Conservation (phyloP, 2,113 vertebrate genomes). For the Tachysurus vachellii region DNA sequence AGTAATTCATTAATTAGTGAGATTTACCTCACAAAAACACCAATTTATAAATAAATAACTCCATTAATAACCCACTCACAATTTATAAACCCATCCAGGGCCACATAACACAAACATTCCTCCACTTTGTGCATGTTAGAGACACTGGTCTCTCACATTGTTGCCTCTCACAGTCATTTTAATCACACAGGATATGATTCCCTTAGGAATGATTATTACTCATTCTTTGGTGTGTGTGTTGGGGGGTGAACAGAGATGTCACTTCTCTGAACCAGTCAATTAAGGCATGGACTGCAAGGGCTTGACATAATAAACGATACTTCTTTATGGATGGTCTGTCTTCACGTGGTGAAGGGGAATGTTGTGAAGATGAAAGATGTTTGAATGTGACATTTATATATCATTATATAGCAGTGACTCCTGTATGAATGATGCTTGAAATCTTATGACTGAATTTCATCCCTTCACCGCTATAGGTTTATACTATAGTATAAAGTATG, state of each 20-base stretch:
- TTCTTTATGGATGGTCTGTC: constrained; percentile 17
- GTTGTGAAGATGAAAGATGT: neutral
- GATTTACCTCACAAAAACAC: neutral
- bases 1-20: neutral
- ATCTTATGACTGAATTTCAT: neutral
- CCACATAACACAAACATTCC: neutral
- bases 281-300: neutral
- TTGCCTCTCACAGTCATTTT: constrained; percentile 33
- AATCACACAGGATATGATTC: constrained; percentile 73
- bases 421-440: neutral
- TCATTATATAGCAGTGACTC: neutral
- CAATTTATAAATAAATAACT: neutral
- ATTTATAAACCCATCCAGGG: neutral
- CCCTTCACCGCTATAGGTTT: neutral
- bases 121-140: constrained; percentile 8
- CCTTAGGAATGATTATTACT: constrained; percentile 42
- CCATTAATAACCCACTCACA: neutral
- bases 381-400: neutral
- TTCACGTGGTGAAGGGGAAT: neutral
- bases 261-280: constrained; percentile 21
- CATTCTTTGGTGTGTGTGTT: constrained; percentile 31
- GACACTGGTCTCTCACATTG: constrained; percentile 64
- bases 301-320: constrained; percentile 11
- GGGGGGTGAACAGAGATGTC: constrained; percentile 8
- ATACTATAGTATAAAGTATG: neutral